A percentile compares a stretch with the other conserved stretches of the same genome.
These are phyloP conservation scores for Drosophila meridionalis DNA, from an alignment of 2,888 invertebrate genomes.

Conservation along the genomic window DNA sequence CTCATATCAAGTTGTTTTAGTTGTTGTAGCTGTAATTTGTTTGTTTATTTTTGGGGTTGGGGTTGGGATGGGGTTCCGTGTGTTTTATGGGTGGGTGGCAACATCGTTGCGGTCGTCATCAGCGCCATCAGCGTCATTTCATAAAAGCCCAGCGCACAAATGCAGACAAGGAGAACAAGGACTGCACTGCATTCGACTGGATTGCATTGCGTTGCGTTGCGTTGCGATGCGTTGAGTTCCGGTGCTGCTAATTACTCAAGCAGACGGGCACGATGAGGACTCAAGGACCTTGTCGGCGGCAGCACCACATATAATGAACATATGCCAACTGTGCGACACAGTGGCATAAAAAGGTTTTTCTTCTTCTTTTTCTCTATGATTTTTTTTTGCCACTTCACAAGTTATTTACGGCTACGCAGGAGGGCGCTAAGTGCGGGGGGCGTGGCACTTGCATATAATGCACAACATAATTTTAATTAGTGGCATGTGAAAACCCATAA, in stretches of 20 bases:
- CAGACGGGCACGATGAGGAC: constrained; percentile 57
- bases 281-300: constrained; percentile 71
- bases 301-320: constrained; percentile 71
- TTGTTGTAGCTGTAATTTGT: constrained; percentile 16
- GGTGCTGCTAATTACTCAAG: constrained; percentile 75
- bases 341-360: constrained; percentile 71
- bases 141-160: constrained; percentile 52
- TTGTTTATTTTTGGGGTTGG: constrained; percentile 33
- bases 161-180: constrained; percentile 50
- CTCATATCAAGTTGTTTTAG: constrained; percentile 8
- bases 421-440: constrained; percentile 14
- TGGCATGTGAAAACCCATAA: constrained; percentile 63
- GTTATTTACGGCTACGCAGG: constrained; percentile 21
- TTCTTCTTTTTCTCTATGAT: background rate
- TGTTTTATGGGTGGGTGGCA: constrained; percentile 38
- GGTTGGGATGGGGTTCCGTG: constrained; percentile 8
- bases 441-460: constrained; percentile 41
- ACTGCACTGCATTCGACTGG: constrained; percentile 46
- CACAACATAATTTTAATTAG: constrained; percentile 72
- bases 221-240: constrained; percentile 51
- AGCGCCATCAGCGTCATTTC: constrained; percentile 53
- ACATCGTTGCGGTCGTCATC: constrained; percentile 45
- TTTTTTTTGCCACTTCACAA: constrained; percentile 46
- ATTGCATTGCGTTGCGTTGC: constrained; percentile 52
- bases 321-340: constrained; percentile 63